phyloP scores from a whole-genome alignment of 2,113 vertebrate genomes.

The Propithecus coquereli region DNA sequence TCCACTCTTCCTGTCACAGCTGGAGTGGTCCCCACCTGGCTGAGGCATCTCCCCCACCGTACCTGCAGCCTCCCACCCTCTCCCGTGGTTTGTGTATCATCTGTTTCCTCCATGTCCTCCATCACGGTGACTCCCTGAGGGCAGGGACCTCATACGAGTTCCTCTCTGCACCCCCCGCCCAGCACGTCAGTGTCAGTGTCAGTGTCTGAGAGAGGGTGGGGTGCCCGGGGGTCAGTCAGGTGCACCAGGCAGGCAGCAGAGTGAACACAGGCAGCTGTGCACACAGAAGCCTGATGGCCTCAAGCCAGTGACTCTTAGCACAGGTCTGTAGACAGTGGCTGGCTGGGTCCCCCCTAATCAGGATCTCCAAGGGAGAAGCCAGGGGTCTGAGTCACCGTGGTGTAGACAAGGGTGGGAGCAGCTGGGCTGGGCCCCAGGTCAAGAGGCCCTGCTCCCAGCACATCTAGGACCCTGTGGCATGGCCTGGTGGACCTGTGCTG shows the following conservation, averaged over 20 bases:
- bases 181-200: neutral
- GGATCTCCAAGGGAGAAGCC: neutral
- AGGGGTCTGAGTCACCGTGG: neutral
- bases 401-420: neutral
- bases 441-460: neutral
- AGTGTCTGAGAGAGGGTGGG: neutral
- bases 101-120: neutral
- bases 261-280: neutral
- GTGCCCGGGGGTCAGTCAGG: neutral
- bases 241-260: rapidly evolving
- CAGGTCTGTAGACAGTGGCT: neutral
- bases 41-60: rapidly evolving
- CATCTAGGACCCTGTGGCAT: too few relatives aligned
- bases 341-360: too few relatives aligned
- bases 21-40: neutral
- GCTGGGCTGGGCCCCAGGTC: neutral
- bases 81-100: neutral
- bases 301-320: neutral
- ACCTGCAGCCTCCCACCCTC: neutral
- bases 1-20: neutral
- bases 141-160: rapidly evolving
- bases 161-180: neutral
- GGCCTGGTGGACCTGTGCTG: rapidly evolving
- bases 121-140: neutral
- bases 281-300: neutral